phyloP scores from a whole-genome alignment of 2,888 invertebrate genomes.

The Actias luna region DNA sequence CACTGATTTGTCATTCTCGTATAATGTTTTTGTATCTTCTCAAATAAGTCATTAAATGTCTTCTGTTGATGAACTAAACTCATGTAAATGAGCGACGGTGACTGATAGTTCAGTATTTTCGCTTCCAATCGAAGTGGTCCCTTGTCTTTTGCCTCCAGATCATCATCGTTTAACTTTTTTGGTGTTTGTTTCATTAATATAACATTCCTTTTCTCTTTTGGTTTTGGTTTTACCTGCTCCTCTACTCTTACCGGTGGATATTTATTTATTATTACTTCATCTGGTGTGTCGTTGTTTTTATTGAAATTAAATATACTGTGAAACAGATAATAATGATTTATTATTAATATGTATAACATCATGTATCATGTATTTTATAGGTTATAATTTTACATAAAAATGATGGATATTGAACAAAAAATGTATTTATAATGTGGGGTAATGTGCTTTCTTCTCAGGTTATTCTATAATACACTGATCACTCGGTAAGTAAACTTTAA shows the following conservation, averaged over 20 bases:
- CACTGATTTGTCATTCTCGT: conserved; percentile 40
- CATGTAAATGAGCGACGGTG: conserved; percentile 84
- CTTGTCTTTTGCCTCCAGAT: conserved; percentile 67
- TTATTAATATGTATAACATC: too few species aligned
- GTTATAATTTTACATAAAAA: too few species aligned
- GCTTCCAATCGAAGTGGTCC: conserved; percentile 76
- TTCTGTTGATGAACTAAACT: conserved; percentile 71
- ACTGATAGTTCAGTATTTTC: conserved; percentile 70
- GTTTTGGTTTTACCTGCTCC: conserved; percentile 26
- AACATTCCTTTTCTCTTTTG: conserved; percentile 35
- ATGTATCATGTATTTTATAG: too few species aligned
- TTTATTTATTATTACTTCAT: conserved; percentile 51
- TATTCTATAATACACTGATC: too few species aligned
- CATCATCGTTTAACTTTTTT: conserved; percentile 35
- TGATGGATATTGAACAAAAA: too few species aligned
- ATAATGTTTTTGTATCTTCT: conserved; percentile 81
- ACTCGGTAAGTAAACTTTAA: too few species aligned
- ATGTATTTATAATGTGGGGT: too few species aligned
- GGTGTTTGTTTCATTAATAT: conserved; percentile 40
- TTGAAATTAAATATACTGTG: conserved; percentile 61
- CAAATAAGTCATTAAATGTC: conserved; percentile 69
- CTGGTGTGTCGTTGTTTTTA: conserved; percentile 41
- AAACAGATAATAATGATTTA: conserved; percentile 20
- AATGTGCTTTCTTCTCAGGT: too few species aligned
- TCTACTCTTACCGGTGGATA: conserved; percentile 40